Conservation (phyloP, 1,140 invertebrate species). For the Bradynema listronoti region DNA sequence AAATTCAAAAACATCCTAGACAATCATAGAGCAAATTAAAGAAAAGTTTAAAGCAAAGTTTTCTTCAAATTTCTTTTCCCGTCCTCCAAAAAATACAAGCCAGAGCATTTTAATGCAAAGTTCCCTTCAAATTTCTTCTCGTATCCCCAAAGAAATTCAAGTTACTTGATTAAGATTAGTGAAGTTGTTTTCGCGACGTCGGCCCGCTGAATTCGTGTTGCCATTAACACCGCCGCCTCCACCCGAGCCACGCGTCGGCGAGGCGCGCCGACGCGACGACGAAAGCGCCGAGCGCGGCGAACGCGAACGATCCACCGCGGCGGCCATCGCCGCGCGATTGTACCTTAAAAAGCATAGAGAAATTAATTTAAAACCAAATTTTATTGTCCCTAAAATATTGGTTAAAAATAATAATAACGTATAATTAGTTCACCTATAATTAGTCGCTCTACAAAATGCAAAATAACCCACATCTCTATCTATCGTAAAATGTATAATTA, state of each 20-base stretch:
- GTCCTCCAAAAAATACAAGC: too few relatives aligned
- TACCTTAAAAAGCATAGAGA: slow-evolving; percentile 34
- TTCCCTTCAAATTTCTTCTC: too few relatives aligned
- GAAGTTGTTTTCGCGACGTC: background rate
- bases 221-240: background rate
- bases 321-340: slow-evolving; percentile 39
- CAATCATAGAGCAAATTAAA: too few relatives aligned
- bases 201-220: background rate
- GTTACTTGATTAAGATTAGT: slow-evolving; percentile 30
- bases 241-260: background rate
- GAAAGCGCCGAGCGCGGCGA: slow-evolving; percentile 13
- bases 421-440: background rate
- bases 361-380: slow-evolving; percentile 2
- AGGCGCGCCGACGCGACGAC: slow-evolving; percentile 1
- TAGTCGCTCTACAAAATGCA: background rate
- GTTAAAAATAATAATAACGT: background rate
- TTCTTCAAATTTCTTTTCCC: too few relatives aligned
- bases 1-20: too few relatives aligned
- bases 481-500: background rate
- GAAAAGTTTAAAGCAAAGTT: too few relatives aligned
- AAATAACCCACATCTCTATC: background rate
- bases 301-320: slow-evolving; percentile 16
- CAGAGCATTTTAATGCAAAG: too few relatives aligned
- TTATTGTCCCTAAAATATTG: background rate
- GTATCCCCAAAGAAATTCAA: too few relatives aligned